Conservation (phyloP, 1,140 invertebrate genomes). For the Drosophila paulistorum region DNA sequence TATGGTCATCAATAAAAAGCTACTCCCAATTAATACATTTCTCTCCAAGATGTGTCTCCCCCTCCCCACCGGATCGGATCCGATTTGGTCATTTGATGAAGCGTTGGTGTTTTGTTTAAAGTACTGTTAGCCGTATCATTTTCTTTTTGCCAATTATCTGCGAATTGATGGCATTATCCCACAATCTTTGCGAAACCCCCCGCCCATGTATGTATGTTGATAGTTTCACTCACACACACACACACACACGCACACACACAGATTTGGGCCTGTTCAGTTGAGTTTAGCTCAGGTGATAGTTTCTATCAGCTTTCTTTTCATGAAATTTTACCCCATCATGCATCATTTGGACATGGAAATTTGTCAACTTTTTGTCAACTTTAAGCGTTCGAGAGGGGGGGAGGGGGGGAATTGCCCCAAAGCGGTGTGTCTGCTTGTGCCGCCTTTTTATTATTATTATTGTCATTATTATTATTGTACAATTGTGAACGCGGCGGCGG, state of each 20-base stretch:
- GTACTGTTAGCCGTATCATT: too few species aligned
- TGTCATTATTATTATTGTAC: slow-evolving; percentile 53
- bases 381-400: not conserved
- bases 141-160: too few species aligned
- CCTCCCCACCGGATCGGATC: too few species aligned
- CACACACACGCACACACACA: too few species aligned
- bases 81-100: too few species aligned
- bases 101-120: too few species aligned
- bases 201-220: not conserved
- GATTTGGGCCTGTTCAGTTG: not conserved
- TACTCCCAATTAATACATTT: too few species aligned
- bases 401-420: slow-evolving; percentile 22
- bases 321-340: slow-evolving; percentile 23
- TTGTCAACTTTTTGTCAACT: slow-evolving; percentile 57
- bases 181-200: too few species aligned
- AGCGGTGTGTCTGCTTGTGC: slow-evolving; percentile 24
- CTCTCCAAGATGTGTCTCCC: too few species aligned
- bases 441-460: slow-evolving; percentile 8
- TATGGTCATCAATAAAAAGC: too few species aligned
- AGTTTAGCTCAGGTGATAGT: not conserved
- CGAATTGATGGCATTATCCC: too few species aligned
- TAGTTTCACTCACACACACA: not conserved
- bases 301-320: slow-evolving; percentile 52
- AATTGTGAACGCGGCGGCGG: slow-evolving; percentile 47
- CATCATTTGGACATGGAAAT: slow-evolving; percentile 61